These are phyloP conservation scores for Trichonephila clavipes DNA, from an alignment of 1,140 invertebrate genomes.

Conservation along the genomic window DNA sequence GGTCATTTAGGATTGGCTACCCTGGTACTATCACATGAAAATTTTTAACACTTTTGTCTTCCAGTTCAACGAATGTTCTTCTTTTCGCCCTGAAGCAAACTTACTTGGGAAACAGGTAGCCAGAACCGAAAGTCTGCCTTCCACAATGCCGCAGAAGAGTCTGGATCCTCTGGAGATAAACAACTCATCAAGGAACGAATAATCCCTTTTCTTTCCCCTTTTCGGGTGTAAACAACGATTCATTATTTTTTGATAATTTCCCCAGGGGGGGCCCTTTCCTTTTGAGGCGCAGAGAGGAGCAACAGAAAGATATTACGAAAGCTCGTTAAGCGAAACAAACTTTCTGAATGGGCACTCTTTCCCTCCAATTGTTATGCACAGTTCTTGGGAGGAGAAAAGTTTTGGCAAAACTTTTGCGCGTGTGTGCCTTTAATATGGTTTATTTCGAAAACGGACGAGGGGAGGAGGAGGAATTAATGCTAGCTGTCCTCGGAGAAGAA, in stretches of 20 bases:
- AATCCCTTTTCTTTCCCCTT: conserved; percentile 12
- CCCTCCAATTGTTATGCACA: too few relatives aligned
- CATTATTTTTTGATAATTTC: conserved; percentile 69
- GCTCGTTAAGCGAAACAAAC: conserved; percentile 28
- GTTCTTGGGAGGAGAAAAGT: too few relatives aligned
- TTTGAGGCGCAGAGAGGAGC: background rate
- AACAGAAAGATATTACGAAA: conserved; percentile 55
- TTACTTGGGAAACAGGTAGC: background rate
- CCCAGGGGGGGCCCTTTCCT: conserved; percentile 17
- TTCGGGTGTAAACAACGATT: conserved; percentile 43
- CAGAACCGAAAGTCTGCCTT: background rate
- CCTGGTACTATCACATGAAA: background rate
- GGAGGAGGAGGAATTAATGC: conserved; percentile 30
- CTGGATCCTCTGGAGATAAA: background rate
- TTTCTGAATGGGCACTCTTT: too few relatives aligned
- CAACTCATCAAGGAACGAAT: background rate
- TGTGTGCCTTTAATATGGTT: conserved; percentile 38
- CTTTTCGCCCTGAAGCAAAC: background rate
- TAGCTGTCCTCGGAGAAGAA: conserved; percentile 28
- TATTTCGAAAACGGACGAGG: background rate
- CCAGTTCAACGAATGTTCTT: background rate
- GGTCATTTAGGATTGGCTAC: background rate
- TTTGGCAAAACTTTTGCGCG: conserved; percentile 53
- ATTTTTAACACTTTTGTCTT: background rate
- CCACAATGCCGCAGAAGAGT: background rate